phyloP scores from a whole-genome alignment of 2,888 invertebrate genomes.

The Drosophila meridiana region DNA sequence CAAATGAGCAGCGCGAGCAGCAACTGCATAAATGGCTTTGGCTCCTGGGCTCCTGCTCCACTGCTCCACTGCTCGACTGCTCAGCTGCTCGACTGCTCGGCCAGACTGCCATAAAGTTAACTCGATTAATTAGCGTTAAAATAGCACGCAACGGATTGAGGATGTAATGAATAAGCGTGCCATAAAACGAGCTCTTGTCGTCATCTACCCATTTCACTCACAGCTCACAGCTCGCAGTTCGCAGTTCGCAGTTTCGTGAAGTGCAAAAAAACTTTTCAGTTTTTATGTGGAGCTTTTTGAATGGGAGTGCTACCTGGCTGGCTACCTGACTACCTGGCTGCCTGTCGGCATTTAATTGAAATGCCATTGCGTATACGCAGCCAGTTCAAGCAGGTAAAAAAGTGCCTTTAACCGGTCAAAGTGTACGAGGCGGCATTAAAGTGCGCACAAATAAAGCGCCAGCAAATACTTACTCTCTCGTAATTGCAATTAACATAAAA shows the following conservation, averaged over 20 bases:
- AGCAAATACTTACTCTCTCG: constrained; percentile 3
- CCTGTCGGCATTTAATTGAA: constrained; percentile 48
- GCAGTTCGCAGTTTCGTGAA: constrained; percentile 13
- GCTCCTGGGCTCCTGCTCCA: not conserved
- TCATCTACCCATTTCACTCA: not conserved
- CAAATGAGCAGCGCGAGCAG: constrained; percentile 3
- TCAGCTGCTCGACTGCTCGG: constrained; percentile 1
- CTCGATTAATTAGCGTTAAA: constrained; percentile 66
- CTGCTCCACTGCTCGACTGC: not conserved
- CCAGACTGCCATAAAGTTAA: constrained; percentile 52
- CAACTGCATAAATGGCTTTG: constrained; percentile 38
- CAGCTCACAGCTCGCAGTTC: not conserved
- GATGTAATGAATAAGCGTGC: constrained; percentile 53
- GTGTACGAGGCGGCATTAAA: constrained; percentile 3
- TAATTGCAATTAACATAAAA: constrained; percentile 22
- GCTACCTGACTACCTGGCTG: not conserved
- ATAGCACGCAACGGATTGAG: constrained; percentile 56
- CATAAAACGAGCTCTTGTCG: constrained; percentile 22
- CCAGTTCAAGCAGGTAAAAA: constrained; percentile 15
- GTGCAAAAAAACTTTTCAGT: constrained; percentile 25
- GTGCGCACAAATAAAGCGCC: not conserved
- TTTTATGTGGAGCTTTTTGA: constrained; percentile 34
- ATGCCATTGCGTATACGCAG: constrained; percentile 62
- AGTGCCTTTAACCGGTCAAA: constrained; percentile 6
- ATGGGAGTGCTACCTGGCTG: not conserved